Percentiles rank a stretch among this genome's conserved stretches.
Conservation (phyloP, 2,888 invertebrate species). For the Hylaea fasciaria region DNA sequence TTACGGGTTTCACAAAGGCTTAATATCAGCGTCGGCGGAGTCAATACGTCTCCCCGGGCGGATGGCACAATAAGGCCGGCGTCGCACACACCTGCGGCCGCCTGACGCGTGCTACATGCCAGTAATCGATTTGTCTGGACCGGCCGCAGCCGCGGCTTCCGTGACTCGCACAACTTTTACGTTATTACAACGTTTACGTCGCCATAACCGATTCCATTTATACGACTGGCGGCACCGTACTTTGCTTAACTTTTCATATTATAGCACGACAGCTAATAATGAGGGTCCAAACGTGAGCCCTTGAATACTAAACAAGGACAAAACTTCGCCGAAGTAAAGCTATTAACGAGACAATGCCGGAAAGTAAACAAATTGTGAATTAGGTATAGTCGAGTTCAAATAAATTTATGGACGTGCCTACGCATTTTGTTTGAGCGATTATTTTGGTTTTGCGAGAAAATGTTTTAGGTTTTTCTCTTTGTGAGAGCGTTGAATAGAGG, state of each 20-base stretch:
- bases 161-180: constrained; percentile 69
- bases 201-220: constrained; percentile 67
- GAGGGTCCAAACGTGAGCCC: constrained; percentile 56
- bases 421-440: constrained; percentile 43
- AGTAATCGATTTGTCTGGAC: constrained; percentile 80
- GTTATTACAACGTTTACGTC: constrained; percentile 70
- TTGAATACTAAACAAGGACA: constrained; percentile 58
- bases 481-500: not conserved
- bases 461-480: constrained; percentile 15
- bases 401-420: constrained; percentile 43
- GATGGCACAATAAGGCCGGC: constrained; percentile 59
- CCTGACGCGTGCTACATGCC: constrained; percentile 63
- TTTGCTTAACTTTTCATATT: constrained; percentile 65
- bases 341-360: constrained; percentile 54
- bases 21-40: constrained; percentile 47
- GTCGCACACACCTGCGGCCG: constrained; percentile 67
- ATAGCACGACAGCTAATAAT: constrained; percentile 58
- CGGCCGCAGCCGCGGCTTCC: constrained; percentile 56
- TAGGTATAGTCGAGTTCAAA: constrained; percentile 43
- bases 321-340: constrained; percentile 52
- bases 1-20: constrained; percentile 44
- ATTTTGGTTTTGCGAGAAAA: constrained; percentile 24
- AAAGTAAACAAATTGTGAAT: constrained; percentile 49
- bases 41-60: constrained; percentile 55
- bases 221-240: constrained; percentile 53